phyloP scores from a whole-genome alignment of 2,113 vertebrate species.

The Anarhynchus alexandrinus region DNA sequence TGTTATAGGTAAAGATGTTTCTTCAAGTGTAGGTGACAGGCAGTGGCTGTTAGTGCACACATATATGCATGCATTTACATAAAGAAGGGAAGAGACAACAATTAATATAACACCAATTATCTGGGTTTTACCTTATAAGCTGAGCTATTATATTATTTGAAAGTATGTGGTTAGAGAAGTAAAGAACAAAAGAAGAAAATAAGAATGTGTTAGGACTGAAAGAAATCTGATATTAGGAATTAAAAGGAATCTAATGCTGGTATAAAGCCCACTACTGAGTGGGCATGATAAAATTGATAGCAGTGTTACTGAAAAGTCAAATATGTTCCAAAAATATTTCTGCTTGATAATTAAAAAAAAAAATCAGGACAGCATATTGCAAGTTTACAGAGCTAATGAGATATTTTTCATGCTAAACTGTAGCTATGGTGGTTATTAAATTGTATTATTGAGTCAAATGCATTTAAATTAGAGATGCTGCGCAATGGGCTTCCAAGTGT shows the following conservation, averaged over 20 bases:
- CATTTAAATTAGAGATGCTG: conserved; percentile 39
- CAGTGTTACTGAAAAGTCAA: background rate
- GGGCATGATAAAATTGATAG: background rate
- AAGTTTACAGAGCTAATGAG: conserved; percentile 27
- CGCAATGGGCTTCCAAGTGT: background rate
- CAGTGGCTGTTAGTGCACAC: background rate
- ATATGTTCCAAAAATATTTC: conserved; percentile 18
- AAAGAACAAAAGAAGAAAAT: background rate
- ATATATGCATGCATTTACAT: background rate
- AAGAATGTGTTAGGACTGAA: background rate
- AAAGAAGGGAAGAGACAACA: background rate
- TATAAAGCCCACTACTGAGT: background rate
- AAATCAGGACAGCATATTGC: background rate
- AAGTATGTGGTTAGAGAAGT: background rate
- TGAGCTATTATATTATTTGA: background rate
- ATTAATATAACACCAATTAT: conserved; percentile 5
- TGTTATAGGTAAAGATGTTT: background rate
- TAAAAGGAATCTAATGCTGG: background rate
- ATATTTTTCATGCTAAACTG: conserved; percentile 32
- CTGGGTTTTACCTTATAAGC: background rate
- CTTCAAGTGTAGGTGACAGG: background rate
- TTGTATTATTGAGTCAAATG: conserved; percentile 33
- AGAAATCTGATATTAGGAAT: conserved; percentile 4
- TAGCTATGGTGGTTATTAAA: conserved; percentile 43
- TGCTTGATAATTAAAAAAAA: conserved; percentile 18